phyloP scores from a whole-genome alignment of 2,888 invertebrate genomes.

The Andrena minutula region DNA sequence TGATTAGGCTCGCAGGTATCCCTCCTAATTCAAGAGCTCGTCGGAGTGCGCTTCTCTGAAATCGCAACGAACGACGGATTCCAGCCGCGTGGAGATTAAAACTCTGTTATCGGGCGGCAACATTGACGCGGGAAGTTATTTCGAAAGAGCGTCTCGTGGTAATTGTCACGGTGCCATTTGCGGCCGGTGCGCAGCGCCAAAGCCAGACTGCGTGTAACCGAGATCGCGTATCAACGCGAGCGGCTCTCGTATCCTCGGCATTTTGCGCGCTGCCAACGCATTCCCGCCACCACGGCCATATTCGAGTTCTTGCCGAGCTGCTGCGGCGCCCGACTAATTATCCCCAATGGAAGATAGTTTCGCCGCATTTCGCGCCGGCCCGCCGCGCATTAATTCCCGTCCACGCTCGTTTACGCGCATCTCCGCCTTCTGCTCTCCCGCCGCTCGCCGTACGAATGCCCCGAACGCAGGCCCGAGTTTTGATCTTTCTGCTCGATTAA shows the following conservation, averaged over 20 bases:
- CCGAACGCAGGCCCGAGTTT: constrained; percentile 22
- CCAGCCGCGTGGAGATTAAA: neutral
- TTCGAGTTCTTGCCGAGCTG: constrained; percentile 51
- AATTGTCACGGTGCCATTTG: constrained; percentile 48
- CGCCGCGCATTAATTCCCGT: constrained; percentile 70
- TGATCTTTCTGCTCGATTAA: constrained; percentile 55
- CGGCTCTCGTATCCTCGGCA: constrained; percentile 20
- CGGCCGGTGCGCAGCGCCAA: constrained; percentile 30
- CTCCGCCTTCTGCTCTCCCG: constrained; percentile 62
- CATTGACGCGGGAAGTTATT: constrained; percentile 20
- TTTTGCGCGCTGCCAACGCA: constrained; percentile 46
- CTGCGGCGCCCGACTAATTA: constrained; percentile 73
- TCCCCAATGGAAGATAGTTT: constrained; percentile 71
- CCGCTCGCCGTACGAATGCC: constrained; percentile 48
- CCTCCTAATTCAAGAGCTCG: too few species aligned
- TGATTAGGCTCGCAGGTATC: too few species aligned
- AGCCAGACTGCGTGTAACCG: constrained; percentile 48
- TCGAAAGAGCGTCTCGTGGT: constrained; percentile 14
- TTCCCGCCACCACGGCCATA: constrained; percentile 37
- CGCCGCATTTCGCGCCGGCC: constrained; percentile 69
- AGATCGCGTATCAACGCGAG: constrained; percentile 52
- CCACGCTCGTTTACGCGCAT: constrained; percentile 65
- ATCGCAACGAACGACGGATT: too few species aligned
- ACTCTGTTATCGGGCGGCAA: neutral
- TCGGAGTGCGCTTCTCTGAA: too few species aligned